A percentile compares a stretch with the other conserved stretches of the same genome.
Conservation (phyloP, 92 coral and sea anemone species). For the Blastomussa wellsi region DNA sequence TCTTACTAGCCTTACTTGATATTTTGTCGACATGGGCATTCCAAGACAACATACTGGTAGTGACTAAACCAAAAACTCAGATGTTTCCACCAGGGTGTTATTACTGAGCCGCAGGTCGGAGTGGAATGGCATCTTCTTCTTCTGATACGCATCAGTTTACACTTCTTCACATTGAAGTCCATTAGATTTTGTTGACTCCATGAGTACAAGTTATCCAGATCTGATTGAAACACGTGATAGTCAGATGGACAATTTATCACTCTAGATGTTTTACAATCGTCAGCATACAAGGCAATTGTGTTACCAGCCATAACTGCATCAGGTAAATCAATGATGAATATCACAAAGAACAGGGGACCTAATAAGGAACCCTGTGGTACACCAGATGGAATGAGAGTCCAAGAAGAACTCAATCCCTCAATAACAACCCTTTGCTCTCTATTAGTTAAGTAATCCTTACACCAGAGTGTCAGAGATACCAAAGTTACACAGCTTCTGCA, state of each 20-base stretch:
- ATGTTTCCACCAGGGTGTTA: too few relatives aligned
- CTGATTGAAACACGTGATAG: slow-evolving; percentile 50
- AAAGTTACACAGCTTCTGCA: slow-evolving; percentile 54
- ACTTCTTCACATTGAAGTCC: slow-evolving; percentile 39
- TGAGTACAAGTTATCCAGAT: too few relatives aligned
- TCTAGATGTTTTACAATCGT: too few relatives aligned
- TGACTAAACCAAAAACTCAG: too few relatives aligned
- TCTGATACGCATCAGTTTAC: too few relatives aligned
- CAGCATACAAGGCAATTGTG: slow-evolving; percentile 46
- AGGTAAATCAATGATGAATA: slow-evolving; percentile 45
- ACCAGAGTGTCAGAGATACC: slow-evolving; percentile 53
- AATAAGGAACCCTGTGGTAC: slow-evolving; percentile 46
- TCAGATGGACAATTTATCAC: too few relatives aligned
- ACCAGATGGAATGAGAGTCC: slow-evolving; percentile 37
- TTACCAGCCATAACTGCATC: slow-evolving; percentile 44
- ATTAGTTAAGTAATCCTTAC: slow-evolving; percentile 33
- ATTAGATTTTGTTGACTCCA: slow-evolving; percentile 40
- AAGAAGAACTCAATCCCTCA: slow-evolving; percentile 43
- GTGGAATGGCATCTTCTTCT: too few relatives aligned
- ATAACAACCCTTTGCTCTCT: slow-evolving; percentile 49
- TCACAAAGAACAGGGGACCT: too few relatives aligned
- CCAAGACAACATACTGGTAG: too few relatives aligned
- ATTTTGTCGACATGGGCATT: background rate
- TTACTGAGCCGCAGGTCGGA: too few relatives aligned
- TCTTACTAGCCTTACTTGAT: slow-evolving; percentile 42